Evolutionary conservation across 2,888 invertebrate species (phyloP), one percentile per base, ranked within the genome.

Genomic region (Eilema caniola): DNA sequence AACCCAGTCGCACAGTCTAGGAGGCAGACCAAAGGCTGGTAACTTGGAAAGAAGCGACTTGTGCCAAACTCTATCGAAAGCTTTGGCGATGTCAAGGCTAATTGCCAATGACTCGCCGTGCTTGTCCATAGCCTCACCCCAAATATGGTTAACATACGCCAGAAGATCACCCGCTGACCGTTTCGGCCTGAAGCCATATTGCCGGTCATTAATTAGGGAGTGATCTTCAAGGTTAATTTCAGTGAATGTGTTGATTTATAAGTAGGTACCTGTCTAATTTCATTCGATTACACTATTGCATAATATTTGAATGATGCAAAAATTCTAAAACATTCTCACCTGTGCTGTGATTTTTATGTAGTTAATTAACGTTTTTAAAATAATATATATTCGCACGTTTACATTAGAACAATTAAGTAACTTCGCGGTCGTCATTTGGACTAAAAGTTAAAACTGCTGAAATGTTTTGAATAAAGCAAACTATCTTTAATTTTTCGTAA

Each of bases 321-420:
- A 70, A 68, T 64, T 67, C 25, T 11, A 56, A 31, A 23, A 67
- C 70, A 67, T 81, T 81, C 82, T 33, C 79, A 77, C 65, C 53
- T 60, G 61, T 74, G 73, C 57, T 57, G 61, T 72, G 73, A 65
- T 16, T 66, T 67, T 59, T 63, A 71, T 64, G 72, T 72, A 62
- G 56, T 69, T 73, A 78, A 81, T 78, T 76, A 81, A 76, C 53
- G 47, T 73, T 76, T 75, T 72, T 66, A 71, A 75, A 80, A 73
- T 73, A 66, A 76, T 70, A 66, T 28, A 69, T 31, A 69, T 72
- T 76, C 73, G 69, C 80, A 73, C 78, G 73, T 68, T 74, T 75
- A 75, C 31, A 31, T 70, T 77, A 69, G 71, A 72, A 81, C 70
- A 83, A 81, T 81, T 72, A 71, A 71, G 69, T 76, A 72, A 78